A percentile compares a stretch with the other conserved stretches of the same genome.
Evolutionary conservation across 2,113 vertebrate genomes (phyloP).

Genomic region (Tyrannus savana): DNA sequence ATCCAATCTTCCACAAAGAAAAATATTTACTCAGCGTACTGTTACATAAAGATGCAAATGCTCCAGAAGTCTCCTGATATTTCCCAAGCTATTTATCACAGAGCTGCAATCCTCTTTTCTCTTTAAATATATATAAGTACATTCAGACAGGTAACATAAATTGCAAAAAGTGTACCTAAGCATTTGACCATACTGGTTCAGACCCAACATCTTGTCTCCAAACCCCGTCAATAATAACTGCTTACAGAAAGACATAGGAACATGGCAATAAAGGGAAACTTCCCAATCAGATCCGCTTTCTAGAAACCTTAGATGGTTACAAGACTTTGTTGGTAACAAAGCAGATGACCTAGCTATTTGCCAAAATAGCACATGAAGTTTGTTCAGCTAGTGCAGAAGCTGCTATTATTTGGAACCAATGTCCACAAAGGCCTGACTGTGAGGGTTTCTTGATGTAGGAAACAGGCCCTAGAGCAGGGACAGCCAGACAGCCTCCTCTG

Average conservation of each 20-base stretch:
- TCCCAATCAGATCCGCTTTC: neutral
- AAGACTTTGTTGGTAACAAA: neutral
- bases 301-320: neutral
- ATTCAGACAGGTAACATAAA: neutral
- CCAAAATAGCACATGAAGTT: neutral
- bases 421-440: rapidly evolving
- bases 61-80: neutral
- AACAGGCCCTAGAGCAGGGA: neutral
- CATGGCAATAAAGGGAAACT: neutral
- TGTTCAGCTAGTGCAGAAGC: neutral
- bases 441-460: neutral
- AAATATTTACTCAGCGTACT: neutral
- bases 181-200: neutral
- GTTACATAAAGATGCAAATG: neutral
- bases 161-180: neutral
- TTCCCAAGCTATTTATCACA: neutral
- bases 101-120: neutral
- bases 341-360: neutral
- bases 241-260: neutral
- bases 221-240: neutral
- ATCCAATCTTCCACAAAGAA: neutral
- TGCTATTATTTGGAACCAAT: neutral
- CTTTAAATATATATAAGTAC: neutral
- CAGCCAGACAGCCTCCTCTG: neutral
- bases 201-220: neutral